Base-by-base conservation (phyloP, 2,888 invertebrate genomes). In the Crioceris asparagi region DNA sequence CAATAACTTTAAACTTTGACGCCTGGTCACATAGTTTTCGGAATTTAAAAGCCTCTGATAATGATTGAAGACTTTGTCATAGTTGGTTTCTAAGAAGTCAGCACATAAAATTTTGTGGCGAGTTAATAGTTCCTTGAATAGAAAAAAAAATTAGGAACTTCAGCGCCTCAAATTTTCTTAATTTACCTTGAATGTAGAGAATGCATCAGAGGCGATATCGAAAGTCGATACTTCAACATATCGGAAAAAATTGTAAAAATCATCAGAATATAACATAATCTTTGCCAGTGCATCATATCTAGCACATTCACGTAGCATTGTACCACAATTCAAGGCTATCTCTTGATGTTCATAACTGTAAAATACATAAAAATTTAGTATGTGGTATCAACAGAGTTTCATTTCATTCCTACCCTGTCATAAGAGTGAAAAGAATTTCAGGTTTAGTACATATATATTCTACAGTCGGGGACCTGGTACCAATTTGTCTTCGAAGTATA, bases 161-260 rank as follows among this genome's bases (percentile, higher is more conserved):
- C n/a, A n/a, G n/a, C n/a, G n/a, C n/a, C n/a, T n/a, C n/a, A n/a
- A n/a, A n/a, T n/a, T n/a, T n/a, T n/a, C n/a, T n/a, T n/a, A n/a
- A n/a, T n/a, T n/a, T 65, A 92, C 94, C 83, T 99, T 99, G 76
- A 99, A 98, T 53, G 98, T 98, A 65, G 97, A 93, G 74, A 99
- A 99, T 70, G 98, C 98, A 82, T 99, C 98, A 52, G 97, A 97
- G 64, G 98, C 98, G 64, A 99, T 97, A 77, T 99, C 98, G 75
- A 99, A 99, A 51, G 97, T 97, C 53, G 97, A 96, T 53, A 97
- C 92, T 74, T 99, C 98, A 58, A 99, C 97, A 67, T 97, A 99
- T 68, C 86, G 83, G 72, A 99, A 99, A 77, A 99, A 98, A 72
- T 96, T 92, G 69, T 94, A 98, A 75, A 99, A 99, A 67, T 94